Percentiles rank a stretch among this genome's conserved stretches.
Evolutionary conservation across 2,888 invertebrate species (phyloP).

Genomic region (Hedya salicella): DNA sequence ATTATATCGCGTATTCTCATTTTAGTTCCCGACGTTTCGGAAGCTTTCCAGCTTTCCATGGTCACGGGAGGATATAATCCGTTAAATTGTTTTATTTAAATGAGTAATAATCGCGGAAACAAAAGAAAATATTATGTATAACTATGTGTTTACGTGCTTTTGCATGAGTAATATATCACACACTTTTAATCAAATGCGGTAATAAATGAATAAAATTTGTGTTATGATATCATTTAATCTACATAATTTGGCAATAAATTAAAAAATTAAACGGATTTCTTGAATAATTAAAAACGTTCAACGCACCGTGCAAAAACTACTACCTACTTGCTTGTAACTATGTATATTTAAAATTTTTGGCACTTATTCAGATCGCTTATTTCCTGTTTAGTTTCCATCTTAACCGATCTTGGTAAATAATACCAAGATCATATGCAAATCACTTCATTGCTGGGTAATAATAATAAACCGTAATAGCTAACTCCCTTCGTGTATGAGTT

Average conservation of each 20-base stretch:
- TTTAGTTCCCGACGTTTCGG: too few relatives aligned
- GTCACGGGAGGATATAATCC: too few relatives aligned
- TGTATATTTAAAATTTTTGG: constrained; percentile 15
- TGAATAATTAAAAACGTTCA: constrained; percentile 1
- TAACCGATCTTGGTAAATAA: constrained; percentile 57
- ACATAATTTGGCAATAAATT: background rate
- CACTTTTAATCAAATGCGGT: too few relatives aligned
- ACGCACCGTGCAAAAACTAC: background rate
- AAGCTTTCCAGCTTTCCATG: too few relatives aligned
- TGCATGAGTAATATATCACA: too few relatives aligned
- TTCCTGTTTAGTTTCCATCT: constrained; percentile 31
- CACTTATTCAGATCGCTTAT: background rate
- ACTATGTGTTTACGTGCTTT: too few relatives aligned
- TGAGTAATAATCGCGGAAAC: too few relatives aligned
- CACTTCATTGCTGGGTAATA: constrained; percentile 62
- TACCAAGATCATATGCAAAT: constrained; percentile 69
- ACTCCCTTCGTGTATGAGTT: constrained; percentile 55
- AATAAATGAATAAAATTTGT: too few relatives aligned
- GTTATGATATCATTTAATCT: too few relatives aligned
- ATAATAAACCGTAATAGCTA: constrained; percentile 55
- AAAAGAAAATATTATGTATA: too few relatives aligned
- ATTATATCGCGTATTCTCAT: too few relatives aligned
- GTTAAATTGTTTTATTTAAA: too few relatives aligned
- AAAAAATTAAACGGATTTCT: background rate
- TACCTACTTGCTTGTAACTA: background rate